Percentiles rank a stretch among this genome's conserved stretches.
These are phyloP conservation scores for Pseudomugil gertrudae DNA, from an alignment of 2,797 vertebrate species.

Conservation along the genomic window DNA sequence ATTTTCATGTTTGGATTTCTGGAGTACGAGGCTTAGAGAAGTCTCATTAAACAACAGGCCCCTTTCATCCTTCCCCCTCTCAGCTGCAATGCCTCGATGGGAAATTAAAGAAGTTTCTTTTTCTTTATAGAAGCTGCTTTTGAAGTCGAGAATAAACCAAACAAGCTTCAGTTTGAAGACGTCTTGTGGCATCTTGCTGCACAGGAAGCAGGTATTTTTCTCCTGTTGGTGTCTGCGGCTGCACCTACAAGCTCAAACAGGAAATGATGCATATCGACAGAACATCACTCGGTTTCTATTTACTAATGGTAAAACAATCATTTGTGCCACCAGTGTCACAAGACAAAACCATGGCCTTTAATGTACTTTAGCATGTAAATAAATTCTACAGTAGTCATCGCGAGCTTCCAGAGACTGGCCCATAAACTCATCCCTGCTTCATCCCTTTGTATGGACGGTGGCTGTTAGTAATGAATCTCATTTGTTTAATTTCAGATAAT, in stretches of 20 bases:
- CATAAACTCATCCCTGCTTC: neutral
- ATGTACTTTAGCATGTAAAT: neutral
- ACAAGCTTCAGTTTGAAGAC: neutral
- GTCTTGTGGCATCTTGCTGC: no score
- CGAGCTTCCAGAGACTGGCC: neutral
- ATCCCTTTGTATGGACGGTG: neutral
- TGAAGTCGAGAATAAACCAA: neutral
- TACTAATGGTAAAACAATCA: no score
- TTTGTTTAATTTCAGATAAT: slow-evolving; percentile 2
- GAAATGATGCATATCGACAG: no score
- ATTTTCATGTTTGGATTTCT: slow-evolving; percentile 49
- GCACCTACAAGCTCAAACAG: no score
- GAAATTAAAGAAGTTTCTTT: neutral
- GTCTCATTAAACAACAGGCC: slow-evolving; percentile 35
- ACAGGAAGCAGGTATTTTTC: no score
- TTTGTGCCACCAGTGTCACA: no score
- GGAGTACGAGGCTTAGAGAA: slow-evolving; percentile 30
- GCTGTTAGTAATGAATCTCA: neutral
- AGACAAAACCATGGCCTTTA: neutral
- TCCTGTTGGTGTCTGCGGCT: no score
- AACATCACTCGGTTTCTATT: no score
- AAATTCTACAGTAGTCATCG: neutral
- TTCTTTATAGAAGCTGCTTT: neutral
- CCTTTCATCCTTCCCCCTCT: slow-evolving; percentile 32
- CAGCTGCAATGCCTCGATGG: neutral